Base-by-base conservation (phyloP, 2,797 vertebrate genomes). In the Danio albolineatus region DNA sequence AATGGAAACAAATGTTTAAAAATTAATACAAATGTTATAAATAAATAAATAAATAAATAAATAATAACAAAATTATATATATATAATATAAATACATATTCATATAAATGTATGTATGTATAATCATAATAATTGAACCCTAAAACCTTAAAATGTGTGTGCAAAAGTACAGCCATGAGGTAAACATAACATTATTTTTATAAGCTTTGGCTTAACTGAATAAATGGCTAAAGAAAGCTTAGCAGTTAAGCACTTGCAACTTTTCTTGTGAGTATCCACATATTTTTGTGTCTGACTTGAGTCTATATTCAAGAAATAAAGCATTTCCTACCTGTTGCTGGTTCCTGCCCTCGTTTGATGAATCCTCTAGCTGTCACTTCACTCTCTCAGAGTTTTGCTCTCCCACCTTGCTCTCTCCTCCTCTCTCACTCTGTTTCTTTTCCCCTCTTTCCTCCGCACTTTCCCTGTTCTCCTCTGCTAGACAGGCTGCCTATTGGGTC, bases 291-390 rank as follows among this genome's bases (percentile, higher is more conserved):
- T 46, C n/a, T 44, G 53, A 74, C 69, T 71, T 60, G 38, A 10
- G 16, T 76, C 61, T 60, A 9, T 21, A 44, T 21, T 28, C 41
- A 80, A 86, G 12, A 64, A 82, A 87, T 82, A 73, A 56, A 73
- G n/a, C 78, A 48, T 73, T 65, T 86, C 93, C 93, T 94, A 95
- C 94, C 93, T 94, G 91, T 86, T 88, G 88, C 87, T 91, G 90
- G 89, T 93, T 92, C 90, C 91, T 92, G 90, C 89, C 89, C 92
- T 92, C 86, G 89, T 92, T 86, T 90, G 88, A 89, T 92, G 79
- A 57, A 65, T 82, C 54, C 65, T 77, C 73, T 54, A 65, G 71
- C 75, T 82, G 70, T 82, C 79, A 76, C 77, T 80, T 83, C 46
- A 44, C 67, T 78, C 56, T 73, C 70, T 17, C 19, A 86, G 85